phyloP scores from a whole-genome alignment of 2,113 vertebrate species.

The Gracilinanus agilis region DNA sequence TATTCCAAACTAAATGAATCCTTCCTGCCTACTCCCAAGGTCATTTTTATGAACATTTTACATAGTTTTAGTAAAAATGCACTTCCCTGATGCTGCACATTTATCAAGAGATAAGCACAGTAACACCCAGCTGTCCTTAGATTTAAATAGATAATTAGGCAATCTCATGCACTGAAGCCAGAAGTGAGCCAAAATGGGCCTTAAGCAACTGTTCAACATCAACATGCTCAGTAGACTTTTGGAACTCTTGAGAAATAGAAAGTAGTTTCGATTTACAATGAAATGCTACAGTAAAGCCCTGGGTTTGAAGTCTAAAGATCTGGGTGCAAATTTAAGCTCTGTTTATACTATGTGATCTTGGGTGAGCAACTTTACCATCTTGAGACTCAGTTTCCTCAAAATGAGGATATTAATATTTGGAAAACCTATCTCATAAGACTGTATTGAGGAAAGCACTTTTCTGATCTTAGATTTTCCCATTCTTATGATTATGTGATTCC shows the following conservation, averaged over 20 bases:
- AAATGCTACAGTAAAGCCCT: background rate
- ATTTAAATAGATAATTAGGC: background rate
- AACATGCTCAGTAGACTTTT: background rate
- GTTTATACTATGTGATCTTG: background rate
- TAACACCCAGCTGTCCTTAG: background rate
- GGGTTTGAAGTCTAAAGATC: background rate
- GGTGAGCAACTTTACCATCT: background rate
- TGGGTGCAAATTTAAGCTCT: background rate
- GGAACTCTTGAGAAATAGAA: background rate
- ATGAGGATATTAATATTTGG: too few species aligned
- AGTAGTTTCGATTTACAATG: background rate
- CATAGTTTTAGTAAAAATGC: constrained; percentile 9
- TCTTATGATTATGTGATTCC: too few species aligned
- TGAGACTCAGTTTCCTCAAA: background rate
- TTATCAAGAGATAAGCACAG: background rate
- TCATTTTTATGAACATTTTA: background rate
- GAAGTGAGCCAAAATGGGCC: background rate
- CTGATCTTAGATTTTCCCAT: too few species aligned
- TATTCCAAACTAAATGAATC: constrained; percentile 7
- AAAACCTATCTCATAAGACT: too few species aligned
- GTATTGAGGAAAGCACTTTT: too few species aligned
- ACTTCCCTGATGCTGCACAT: background rate
- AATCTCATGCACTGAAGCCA: background rate
- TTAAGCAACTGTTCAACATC: background rate
- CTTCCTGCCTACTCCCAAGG: background rate